Percentiles rank a stretch among this genome's conserved stretches.
Evolutionary conservation across 2,113 vertebrate genomes (phyloP).

Genomic region (Todiramphus chloris): DNA sequence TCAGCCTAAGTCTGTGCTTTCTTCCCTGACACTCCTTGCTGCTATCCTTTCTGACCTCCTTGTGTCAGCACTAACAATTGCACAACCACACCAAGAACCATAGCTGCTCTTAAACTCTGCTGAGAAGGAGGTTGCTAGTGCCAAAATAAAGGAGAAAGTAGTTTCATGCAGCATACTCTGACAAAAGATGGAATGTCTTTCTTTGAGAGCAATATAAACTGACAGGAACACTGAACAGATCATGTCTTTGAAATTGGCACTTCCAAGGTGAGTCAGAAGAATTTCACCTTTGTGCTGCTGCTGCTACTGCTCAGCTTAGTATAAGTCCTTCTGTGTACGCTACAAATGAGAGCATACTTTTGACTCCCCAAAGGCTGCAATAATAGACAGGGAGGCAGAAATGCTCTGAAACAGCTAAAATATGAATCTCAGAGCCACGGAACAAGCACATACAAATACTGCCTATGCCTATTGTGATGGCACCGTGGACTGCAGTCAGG

Average conservation of each 20-base stretch:
- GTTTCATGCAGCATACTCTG: neutral
- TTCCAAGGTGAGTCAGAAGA: neutral
- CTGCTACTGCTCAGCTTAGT: neutral
- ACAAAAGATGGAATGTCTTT: neutral
- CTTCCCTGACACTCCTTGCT: neutral
- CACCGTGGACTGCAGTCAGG: neutral
- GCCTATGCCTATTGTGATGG: rapidly evolving
- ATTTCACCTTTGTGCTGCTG: neutral
- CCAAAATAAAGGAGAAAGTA: neutral
- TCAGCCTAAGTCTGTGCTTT: neutral
- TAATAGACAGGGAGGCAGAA: neutral
- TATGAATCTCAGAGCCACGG: neutral
- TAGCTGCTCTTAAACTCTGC: neutral
- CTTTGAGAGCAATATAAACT: neutral
- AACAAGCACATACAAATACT: neutral
- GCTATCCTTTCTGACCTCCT: neutral
- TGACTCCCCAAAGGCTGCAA: neutral
- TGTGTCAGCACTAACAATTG: neutral
- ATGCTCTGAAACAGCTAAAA: neutral
- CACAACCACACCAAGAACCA: neutral
- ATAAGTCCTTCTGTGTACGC: neutral
- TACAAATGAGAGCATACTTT: neutral
- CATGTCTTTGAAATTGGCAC: neutral
- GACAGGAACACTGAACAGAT: neutral
- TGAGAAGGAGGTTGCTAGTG: neutral